These are phyloP conservation scores for Helogale parvula DNA, from an alignment of 2,113 vertebrate species.

Conservation along the genomic window DNA sequence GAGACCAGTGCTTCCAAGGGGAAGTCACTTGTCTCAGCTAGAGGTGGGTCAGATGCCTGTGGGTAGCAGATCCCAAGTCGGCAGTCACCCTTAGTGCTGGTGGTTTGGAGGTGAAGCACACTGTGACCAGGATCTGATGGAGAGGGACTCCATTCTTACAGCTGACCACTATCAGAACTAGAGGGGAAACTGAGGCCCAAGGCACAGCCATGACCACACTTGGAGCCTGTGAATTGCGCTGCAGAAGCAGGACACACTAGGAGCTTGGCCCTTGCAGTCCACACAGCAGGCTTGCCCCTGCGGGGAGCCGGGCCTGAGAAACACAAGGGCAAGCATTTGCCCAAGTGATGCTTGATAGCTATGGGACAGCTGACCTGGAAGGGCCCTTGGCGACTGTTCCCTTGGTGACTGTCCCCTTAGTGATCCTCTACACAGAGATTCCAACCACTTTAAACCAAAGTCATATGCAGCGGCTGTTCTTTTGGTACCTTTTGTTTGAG, in stretches of 20 bases:
- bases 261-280: background rate
- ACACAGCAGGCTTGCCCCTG: background rate
- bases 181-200: background rate
- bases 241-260: background rate
- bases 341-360: conserved; percentile 36
- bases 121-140: background rate
- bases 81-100: background rate
- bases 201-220: background rate
- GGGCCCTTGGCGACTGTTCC: conserved; percentile 72
- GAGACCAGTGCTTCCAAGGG: background rate
- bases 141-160: background rate
- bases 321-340: conserved; percentile 50
- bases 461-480: conserved; percentile 55
- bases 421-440: conserved; percentile 57
- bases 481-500: conserved; percentile 67
- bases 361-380: conserved; percentile 74
- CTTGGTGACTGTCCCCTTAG: conserved; percentile 77
- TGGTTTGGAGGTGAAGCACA: background rate
- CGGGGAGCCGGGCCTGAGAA: conserved; percentile 22
- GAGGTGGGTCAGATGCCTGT: background rate
- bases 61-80: background rate
- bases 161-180: background rate
- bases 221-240: background rate
- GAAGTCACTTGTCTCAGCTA: background rate
- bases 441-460: conserved; percentile 61